Conservation (phyloP, 2,113 vertebrate genomes). For the Cottus gobio region DNA sequence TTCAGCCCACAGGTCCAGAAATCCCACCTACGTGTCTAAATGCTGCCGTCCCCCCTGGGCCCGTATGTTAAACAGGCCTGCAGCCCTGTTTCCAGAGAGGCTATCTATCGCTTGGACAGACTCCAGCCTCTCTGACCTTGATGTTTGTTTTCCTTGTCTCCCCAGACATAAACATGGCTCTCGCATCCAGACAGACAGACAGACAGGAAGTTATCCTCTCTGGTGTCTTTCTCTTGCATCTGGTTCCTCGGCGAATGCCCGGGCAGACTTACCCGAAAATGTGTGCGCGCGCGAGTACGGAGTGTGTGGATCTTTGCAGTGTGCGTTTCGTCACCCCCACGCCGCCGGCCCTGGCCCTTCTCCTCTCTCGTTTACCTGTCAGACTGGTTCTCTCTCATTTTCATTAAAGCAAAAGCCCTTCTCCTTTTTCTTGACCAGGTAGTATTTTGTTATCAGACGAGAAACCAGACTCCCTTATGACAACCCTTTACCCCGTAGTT, state of each 20-base stretch:
- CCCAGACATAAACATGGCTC: conserved; percentile 74
- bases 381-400: conserved; percentile 65
- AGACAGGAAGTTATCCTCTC: conserved; percentile 65
- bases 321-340: conserved; percentile 8
- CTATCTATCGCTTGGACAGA: conserved; percentile 69
- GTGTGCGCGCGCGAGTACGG: conserved; percentile 23
- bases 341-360: conserved; percentile 10
- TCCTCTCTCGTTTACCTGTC: conserved; percentile 62
- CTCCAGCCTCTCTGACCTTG: conserved; percentile 77
- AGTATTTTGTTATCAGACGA: conserved; percentile 71
- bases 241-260: conserved; percentile 15
- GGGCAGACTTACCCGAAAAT: conserved; percentile 34
- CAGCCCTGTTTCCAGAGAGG: conserved; percentile 46
- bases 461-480: conserved; percentile 66
- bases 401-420: conserved; percentile 61
- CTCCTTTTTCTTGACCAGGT: conserved; percentile 65
- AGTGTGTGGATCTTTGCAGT: conserved; percentile 37
- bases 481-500: conserved; percentile 68
- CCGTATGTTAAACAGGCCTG: conserved; percentile 51
- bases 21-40: conserved; percentile 37
- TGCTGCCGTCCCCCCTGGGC: conserved; percentile 35
- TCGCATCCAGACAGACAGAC: conserved; percentile 62
- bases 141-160: conserved; percentile 79
- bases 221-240: conserved; percentile 57
- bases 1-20: conserved; percentile 10